These are phyloP conservation scores for Perdita meconis DNA, from an alignment of 2,888 invertebrate species.

Conservation along the genomic window DNA sequence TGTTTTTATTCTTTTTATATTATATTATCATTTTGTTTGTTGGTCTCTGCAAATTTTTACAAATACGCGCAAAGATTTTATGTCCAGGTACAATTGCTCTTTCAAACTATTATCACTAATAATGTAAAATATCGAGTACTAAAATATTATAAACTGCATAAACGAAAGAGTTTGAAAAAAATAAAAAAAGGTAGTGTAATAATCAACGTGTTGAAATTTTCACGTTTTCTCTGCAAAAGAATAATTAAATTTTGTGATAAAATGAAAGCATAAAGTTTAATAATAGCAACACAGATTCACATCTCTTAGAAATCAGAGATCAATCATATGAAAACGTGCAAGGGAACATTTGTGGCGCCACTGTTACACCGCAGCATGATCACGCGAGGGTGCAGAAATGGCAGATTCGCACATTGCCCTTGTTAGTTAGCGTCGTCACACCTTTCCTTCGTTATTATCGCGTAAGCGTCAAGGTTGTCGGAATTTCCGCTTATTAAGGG, in stretches of 20 bases:
- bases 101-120: too few relatives aligned
- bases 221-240: neutral
- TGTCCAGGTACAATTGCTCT: too few relatives aligned
- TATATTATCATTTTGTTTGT: too few relatives aligned
- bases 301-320: neutral
- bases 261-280: neutral
- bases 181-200: too few relatives aligned
- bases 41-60: too few relatives aligned
- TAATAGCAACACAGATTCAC: neutral
- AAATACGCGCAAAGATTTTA: too few relatives aligned
- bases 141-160: too few relatives aligned
- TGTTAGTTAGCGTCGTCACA: slow-evolving; percentile 50
- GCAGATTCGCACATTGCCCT: slow-evolving; percentile 31
- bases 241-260: neutral
- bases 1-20: neutral
- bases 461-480: slow-evolving; percentile 61
- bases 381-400: slow-evolving; percentile 11
- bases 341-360: neutral
- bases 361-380: neutral
- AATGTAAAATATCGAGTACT: too few relatives aligned
- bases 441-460: slow-evolving; percentile 50
- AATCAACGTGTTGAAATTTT: too few relatives aligned
- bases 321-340: neutral
- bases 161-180: too few relatives aligned
- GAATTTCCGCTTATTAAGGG: slow-evolving; percentile 70